Percentiles rank a stretch among this genome's conserved stretches.
Evolutionary conservation across 2,888 invertebrate species (phyloP).

Genomic region (Ephialtes manifestator): DNA sequence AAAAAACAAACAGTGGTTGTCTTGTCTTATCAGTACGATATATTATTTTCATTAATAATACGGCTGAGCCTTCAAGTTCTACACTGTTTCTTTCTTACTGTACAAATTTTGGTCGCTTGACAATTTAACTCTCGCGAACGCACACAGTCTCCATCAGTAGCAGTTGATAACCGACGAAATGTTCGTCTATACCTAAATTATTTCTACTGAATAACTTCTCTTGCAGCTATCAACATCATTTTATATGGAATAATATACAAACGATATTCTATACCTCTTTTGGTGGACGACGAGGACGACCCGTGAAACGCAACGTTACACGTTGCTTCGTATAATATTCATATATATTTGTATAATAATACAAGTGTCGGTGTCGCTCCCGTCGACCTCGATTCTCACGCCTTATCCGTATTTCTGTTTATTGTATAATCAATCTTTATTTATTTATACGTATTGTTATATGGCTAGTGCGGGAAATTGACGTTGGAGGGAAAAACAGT

Average conservation of each 20-base stretch:
- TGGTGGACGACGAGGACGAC: slow-evolving; percentile 50
- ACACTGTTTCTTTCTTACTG: not conserved
- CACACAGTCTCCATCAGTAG: slow-evolving; percentile 32
- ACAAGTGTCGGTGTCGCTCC: slow-evolving; percentile 44
- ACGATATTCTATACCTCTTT: slow-evolving; percentile 48
- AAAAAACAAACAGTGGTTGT: not conserved
- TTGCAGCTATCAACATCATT: slow-evolving; percentile 51
- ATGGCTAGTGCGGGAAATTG: slow-evolving; percentile 46
- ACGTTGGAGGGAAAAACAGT: slow-evolving; percentile 30
- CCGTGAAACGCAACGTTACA: slow-evolving; percentile 31
- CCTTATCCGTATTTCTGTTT: slow-evolving; percentile 36
- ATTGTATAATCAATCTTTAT: slow-evolving; percentile 52
- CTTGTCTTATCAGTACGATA: not conserved
- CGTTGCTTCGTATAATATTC: slow-evolving; percentile 44
- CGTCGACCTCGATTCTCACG: slow-evolving; percentile 37
- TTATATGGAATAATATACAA: slow-evolving; percentile 54
- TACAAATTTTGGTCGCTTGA: not conserved
- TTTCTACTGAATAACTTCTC: not conserved
- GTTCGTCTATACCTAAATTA: slow-evolving; percentile 38
- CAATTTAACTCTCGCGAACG: slow-evolving; percentile 42
- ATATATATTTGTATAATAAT: slow-evolving; percentile 37
- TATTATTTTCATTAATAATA: slow-evolving; percentile 9
- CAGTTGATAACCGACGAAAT: slow-evolving; percentile 43
- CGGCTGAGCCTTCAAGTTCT: slow-evolving; percentile 6
- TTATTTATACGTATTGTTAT: slow-evolving; percentile 56